Base-by-base conservation (phyloP, 2,113 vertebrate species). In the Chloebia gouldiae region DNA sequence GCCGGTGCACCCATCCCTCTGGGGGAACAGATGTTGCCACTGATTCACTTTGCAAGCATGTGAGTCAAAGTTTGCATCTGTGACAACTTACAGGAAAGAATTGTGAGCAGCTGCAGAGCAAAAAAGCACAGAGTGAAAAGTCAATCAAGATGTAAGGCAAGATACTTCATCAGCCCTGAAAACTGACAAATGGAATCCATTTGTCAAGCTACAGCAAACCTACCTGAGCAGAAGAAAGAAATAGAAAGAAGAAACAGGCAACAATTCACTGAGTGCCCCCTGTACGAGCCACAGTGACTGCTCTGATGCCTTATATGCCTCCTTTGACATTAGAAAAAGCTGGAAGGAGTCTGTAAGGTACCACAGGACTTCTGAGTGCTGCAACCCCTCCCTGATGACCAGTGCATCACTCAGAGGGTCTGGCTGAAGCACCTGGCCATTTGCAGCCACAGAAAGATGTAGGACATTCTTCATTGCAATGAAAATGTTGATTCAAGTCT, bases 21-120 rank as follows among this genome's bases (percentile, higher is more conserved):
- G 68, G 92, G 93, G 81, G 79, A 95, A 96, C 75, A 95, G 96
- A 96, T 94, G 94, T 90, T 96, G 90, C 64, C 92, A 94, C 87
- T 95, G 95, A 95, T 94, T 96, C 96, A 96, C 88, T 95, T 92
- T 82, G 91, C 60, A 96, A 92, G 90, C 81, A 88, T 84, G 68
- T 82, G 60, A 90, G 94, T 87, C 80, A 54, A 88, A 83, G 71
- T 66, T 96, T 95, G 64, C 86, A 92, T 93, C 94, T 95, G 95
- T 56, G 93, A 93, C 89, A 96, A 73, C 82, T 97, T 96, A 81
- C 69, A 92, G 91, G 37, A 61, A 76, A 90, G 96, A 95, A 88
- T 15, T 80, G 80, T 53, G 85, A 96, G 90, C 91, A 96, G 72
- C 95, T 96, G 92, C 71, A 63, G 75, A 94, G 75, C 18, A 56